phyloP scores from a whole-genome alignment of 2,113 vertebrate genomes.

The Rhadina sibilatrix region DNA sequence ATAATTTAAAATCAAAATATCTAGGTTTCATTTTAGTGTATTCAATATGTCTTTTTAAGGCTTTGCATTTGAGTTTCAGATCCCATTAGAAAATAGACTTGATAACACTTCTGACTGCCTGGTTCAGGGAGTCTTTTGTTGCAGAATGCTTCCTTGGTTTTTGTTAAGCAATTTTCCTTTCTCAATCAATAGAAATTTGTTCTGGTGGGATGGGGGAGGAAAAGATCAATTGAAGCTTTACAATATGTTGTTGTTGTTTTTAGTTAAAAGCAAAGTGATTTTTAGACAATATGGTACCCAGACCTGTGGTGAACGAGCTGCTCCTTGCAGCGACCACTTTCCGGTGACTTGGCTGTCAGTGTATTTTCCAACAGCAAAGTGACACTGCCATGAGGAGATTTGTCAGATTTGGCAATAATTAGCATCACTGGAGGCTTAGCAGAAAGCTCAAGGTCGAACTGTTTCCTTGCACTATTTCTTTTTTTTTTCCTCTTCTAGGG shows the following conservation, averaged over 20 bases:
- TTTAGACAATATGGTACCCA: not conserved
- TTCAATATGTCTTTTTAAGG: not conserved
- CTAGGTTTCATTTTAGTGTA: not conserved
- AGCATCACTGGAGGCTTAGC: not conserved
- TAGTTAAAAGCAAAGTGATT: not conserved
- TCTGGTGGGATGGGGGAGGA: not conserved
- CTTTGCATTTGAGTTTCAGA: slow-evolving; percentile 15
- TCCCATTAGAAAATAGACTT: not conserved
- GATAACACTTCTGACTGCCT: not conserved
- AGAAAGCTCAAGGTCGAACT: not conserved
- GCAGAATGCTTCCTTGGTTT: not conserved
- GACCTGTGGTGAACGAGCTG: not conserved
- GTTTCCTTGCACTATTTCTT: not conserved
- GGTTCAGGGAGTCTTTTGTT: not conserved
- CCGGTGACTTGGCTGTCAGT: not conserved
- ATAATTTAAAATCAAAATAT: not conserved
- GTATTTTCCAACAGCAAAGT: not conserved
- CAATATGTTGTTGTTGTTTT: not conserved
- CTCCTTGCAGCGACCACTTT: not conserved
- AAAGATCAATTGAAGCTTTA: not conserved
- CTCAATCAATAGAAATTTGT: not conserved
- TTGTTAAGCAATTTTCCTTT: not conserved
- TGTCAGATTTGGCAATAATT: not conserved
- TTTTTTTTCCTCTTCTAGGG: not conserved
- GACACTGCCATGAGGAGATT: not conserved